phyloP scores from a whole-genome alignment of 2,113 vertebrate genomes.

The Motacilla tschutschensis region DNA sequence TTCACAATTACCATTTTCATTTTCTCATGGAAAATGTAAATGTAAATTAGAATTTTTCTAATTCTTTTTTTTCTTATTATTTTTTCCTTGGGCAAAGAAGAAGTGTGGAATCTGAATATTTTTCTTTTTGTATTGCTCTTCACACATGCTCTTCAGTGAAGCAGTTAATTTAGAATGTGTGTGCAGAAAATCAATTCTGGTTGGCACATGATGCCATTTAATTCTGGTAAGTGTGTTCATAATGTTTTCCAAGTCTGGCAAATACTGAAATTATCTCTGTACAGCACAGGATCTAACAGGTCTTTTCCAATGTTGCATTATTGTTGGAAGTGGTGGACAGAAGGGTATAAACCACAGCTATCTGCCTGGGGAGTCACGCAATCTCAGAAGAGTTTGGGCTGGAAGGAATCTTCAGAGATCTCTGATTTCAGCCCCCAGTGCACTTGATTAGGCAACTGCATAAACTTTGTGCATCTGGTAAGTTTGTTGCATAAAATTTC shows the following conservation, averaged over 20 bases:
- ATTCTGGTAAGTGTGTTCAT: background rate
- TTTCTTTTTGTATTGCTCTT: background rate
- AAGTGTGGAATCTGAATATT: background rate
- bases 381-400: background rate
- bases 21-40: background rate
- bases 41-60: too few species aligned
- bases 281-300: background rate
- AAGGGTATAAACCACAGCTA: background rate
- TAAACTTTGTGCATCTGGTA: background rate
- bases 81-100: background rate
- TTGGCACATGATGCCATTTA: background rate
- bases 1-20: background rate
- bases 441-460: background rate
- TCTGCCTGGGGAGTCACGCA: background rate
- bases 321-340: background rate
- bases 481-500: background rate
- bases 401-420: background rate
- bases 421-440: background rate
- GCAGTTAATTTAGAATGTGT: background rate
- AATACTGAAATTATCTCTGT: background rate
- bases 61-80: accelerated
- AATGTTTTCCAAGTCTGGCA: background rate
- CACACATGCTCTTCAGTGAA: background rate
- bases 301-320: background rate
- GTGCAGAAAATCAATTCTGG: background rate